Conservation (phyloP, 2,888 invertebrate species). For the Lepetodrilus schrolli region DNA sequence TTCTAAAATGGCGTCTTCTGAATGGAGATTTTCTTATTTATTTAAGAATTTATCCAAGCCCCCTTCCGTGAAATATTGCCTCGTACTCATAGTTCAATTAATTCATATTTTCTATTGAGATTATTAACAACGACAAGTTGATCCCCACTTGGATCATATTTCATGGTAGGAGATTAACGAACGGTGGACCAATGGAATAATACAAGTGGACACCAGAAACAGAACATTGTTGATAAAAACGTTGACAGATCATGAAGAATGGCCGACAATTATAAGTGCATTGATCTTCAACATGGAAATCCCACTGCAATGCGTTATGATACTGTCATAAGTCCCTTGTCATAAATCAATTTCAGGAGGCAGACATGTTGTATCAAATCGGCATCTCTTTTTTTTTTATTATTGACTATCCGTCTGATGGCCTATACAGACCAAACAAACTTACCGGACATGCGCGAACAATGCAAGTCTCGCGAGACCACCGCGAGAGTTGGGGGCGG, state of each 20-base stretch:
- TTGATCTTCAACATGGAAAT: not conserved
- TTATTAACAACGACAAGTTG: no score
- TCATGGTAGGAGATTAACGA: no score
- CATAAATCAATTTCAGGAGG: slow-evolving; percentile 9
- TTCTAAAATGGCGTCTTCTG: no score
- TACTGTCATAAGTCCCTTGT: not conserved
- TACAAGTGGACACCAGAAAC: no score
- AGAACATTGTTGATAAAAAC: no score
- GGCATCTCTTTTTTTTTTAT: not conserved
- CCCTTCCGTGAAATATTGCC: no score
- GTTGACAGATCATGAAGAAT: slow-evolving; percentile 7
- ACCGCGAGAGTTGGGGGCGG: slow-evolving; percentile 8
- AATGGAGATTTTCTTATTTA: no score
- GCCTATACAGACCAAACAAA: not conserved
- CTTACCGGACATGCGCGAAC: not conserved
- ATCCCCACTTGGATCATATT: no score
- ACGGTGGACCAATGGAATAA: no score
- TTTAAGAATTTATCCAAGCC: no score
- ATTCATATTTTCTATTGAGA: no score
- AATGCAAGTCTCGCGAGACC: slow-evolving; percentile 20
- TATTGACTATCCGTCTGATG: not conserved
- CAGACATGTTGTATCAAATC: not conserved
- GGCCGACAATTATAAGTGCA: slow-evolving; percentile 4
- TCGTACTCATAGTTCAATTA: no score
- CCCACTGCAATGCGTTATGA: not conserved